A percentile compares a stretch with the other conserved stretches of the same genome.
These are phyloP conservation scores for Falco peregrinus DNA, from an alignment of 2,797 vertebrate species.

Conservation along the genomic window DNA sequence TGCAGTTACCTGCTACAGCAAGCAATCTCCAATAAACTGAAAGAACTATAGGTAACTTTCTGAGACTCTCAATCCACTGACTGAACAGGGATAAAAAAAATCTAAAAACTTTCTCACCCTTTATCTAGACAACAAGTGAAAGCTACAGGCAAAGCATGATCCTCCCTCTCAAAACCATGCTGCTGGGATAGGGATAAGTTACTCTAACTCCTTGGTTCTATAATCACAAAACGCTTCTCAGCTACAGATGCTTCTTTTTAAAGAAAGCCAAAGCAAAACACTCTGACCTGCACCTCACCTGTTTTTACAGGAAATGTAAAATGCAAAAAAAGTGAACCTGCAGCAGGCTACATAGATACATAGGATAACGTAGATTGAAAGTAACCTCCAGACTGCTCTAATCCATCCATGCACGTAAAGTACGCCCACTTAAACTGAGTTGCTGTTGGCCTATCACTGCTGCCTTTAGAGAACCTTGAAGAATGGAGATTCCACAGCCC, in stretches of 20 bases:
- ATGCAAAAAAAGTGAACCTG: not conserved
- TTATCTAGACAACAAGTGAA: not conserved
- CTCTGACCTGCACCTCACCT: not conserved
- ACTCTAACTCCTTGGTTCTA: not conserved
- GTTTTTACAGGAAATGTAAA: not conserved
- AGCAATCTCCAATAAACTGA: not conserved
- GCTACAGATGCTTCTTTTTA: not conserved
- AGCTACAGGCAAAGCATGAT: not conserved
- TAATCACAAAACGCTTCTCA: not conserved
- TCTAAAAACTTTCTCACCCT: not conserved
- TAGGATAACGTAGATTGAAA: not conserved
- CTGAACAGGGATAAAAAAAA: not conserved
- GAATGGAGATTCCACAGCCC: not conserved
- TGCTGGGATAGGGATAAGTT: not conserved
- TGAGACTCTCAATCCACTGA: not conserved
- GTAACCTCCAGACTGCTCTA: not conserved
- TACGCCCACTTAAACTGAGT: not conserved
- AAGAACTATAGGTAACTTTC: not conserved
- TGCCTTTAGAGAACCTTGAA: not conserved
- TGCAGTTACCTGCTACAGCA: not conserved
- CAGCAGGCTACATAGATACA: not conserved
- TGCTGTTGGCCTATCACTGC: not conserved
- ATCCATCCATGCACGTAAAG: not conserved
- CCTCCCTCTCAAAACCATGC: not conserved
- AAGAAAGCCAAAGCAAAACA: no score